Evolutionary conservation across 2,113 vertebrate species (phyloP).

Genomic region (Laticauda colubrina): DNA sequence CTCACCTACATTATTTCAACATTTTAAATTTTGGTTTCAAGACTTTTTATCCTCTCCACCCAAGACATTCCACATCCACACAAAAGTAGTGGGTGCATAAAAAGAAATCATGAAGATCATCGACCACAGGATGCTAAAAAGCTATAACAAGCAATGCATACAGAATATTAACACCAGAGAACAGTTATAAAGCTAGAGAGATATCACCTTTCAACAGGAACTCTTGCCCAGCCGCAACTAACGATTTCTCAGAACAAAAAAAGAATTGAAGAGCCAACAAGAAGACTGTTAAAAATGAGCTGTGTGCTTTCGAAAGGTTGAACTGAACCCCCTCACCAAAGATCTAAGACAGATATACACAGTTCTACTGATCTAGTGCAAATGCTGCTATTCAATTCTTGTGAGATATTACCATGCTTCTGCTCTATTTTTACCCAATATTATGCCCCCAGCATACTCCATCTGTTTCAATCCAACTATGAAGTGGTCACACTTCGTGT

Average conservation of each 20-base stretch:
- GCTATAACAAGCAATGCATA: background rate
- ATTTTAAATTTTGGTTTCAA: background rate
- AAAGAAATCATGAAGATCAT: background rate
- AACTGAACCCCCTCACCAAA: background rate
- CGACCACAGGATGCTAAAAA: background rate
- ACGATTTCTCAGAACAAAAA: background rate
- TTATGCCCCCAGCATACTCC: background rate
- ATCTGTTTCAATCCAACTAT: background rate
- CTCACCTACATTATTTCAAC: background rate
- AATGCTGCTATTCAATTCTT: background rate
- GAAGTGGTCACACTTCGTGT: background rate
- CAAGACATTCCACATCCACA: background rate
- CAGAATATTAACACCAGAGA: background rate
- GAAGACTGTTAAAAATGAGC: background rate
- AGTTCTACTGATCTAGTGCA: background rate
- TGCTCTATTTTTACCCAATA: background rate
- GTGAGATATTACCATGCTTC: background rate
- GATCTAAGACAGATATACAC: background rate
- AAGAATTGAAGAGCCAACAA: background rate
- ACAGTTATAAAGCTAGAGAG: background rate
- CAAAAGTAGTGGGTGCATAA: background rate
- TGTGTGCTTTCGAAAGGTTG: background rate
- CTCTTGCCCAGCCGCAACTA: constrained; percentile 2
- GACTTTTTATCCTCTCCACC: background rate
- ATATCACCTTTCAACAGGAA: constrained; percentile 1